Evolutionary conservation across 2,888 invertebrate genomes (phyloP).

Genomic region (Neoascia interrupta): DNA sequence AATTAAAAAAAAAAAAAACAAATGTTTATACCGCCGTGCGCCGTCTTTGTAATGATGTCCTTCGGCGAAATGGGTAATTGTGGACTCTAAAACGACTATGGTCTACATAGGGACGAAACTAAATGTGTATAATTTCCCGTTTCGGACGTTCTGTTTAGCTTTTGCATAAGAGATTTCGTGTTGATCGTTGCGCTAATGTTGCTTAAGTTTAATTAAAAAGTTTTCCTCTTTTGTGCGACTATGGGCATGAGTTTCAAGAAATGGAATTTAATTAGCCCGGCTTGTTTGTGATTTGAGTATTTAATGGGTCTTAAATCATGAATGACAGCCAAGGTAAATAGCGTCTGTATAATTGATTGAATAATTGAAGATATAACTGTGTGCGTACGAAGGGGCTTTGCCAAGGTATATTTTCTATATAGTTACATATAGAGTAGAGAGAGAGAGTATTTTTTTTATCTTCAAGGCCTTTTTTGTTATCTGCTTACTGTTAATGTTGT

Average conservation of each 20-base stretch:
- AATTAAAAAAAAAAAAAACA: slow-evolving; percentile 45
- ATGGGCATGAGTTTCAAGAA: neutral
- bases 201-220: slow-evolving; percentile 47
- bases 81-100: slow-evolving; percentile 11
- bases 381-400: too few relatives aligned
- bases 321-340: neutral
- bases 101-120: neutral
- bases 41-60: slow-evolving; percentile 47
- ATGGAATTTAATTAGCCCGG: slow-evolving; percentile 34
- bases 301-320: slow-evolving; percentile 12
- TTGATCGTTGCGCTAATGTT: slow-evolving; percentile 21
- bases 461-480: too few relatives aligned
- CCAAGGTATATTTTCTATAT: too few relatives aligned
- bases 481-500: too few relatives aligned
- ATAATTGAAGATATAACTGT: slow-evolving; percentile 13
- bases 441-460: too few relatives aligned
- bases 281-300: slow-evolving; percentile 41
- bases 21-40: slow-evolving; percentile 13
- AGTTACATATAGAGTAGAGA: too few relatives aligned
- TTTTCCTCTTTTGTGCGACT: neutral
- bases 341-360: slow-evolving; percentile 4
- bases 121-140: slow-evolving; percentile 43
- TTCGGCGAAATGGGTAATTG: slow-evolving; percentile 40
- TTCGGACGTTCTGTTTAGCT: slow-evolving; percentile 45
- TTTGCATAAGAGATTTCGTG: slow-evolving; percentile 42